These are phyloP conservation scores for Pseudotriccus pelzelni DNA, from an alignment of 2,797 vertebrate species.

Conservation along the genomic window DNA sequence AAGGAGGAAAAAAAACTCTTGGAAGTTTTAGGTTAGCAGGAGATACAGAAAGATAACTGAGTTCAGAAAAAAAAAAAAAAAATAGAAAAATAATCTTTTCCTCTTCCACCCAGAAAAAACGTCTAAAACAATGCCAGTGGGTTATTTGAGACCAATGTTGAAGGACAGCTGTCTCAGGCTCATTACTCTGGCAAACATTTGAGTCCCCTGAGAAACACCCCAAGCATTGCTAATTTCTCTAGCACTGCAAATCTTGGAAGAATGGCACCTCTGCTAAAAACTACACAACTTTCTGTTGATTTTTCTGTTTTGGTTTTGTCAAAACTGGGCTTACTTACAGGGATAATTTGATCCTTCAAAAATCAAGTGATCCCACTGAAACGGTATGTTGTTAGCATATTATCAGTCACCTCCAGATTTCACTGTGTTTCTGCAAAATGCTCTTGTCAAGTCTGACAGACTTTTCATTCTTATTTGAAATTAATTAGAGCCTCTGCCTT, in stretches of 20 bases:
- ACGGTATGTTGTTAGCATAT: not conserved
- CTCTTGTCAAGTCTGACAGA: conserved; percentile 16
- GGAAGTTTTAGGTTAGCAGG: not conserved
- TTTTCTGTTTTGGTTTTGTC: conserved; percentile 2
- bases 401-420: conserved; percentile 3
- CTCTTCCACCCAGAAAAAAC: not conserved
- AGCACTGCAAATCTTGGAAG: not conserved
- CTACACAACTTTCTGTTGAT: not conserved
- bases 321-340: not conserved
- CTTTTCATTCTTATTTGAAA: conserved; percentile 23
- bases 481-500: conserved; percentile 34
- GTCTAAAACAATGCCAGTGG: not conserved
- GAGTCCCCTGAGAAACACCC: not conserved
- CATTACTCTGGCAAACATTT: not conserved
- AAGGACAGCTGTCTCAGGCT: not conserved
- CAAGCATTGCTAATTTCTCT: not conserved
- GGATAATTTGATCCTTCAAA: conserved; percentile 5
- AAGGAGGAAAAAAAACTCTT: not conserved
- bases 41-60: not conserved
- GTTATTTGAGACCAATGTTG: not conserved
- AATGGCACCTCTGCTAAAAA: not conserved
- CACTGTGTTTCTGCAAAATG: not conserved
- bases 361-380: conserved; percentile 1
- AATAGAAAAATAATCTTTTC: not conserved
- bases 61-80: not conserved